A percentile compares a stretch with the other conserved stretches of the same genome.
Evolutionary conservation across 2,888 invertebrate genomes (phyloP).

Genomic region (Lycaena phlaeas): DNA sequence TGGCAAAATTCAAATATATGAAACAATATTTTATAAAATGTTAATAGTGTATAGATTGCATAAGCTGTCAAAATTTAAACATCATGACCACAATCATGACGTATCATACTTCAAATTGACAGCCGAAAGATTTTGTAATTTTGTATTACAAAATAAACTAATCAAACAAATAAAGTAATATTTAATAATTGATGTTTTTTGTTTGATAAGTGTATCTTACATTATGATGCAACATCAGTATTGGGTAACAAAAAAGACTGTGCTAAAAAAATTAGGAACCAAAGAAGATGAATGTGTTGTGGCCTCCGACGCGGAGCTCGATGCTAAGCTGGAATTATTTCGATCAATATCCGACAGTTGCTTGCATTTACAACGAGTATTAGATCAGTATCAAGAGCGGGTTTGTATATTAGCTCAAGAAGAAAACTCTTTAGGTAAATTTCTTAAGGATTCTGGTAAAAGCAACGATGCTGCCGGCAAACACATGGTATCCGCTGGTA

Average conservation of each 20-base stretch:
- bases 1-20: too few species aligned
- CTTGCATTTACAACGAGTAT: conserved; percentile 86
- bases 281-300: conserved; percentile 98
- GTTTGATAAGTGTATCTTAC: conserved; percentile 16
- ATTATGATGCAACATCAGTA: conserved; percentile 91
- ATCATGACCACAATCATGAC: too few species aligned
- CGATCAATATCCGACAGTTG: conserved; percentile 94
- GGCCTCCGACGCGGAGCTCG: conserved; percentile 95
- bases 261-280: conserved; percentile 92
- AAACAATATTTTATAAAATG: too few species aligned
- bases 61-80: too few species aligned
- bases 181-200: conserved; percentile 1
- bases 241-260: conserved; percentile 98
- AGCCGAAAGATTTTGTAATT: too few species aligned
- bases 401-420: conserved; percentile 94
- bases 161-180: too few species aligned
- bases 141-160: too few species aligned
- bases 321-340: conserved; percentile 95
- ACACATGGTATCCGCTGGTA: conserved; percentile 78
- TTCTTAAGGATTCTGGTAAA: conserved; percentile 94
- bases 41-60: too few species aligned
- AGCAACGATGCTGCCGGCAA: conserved; percentile 86
- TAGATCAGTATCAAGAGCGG: conserved; percentile 95
- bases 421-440: conserved; percentile 94
- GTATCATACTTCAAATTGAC: too few species aligned